Percentiles rank a stretch among this genome's conserved stretches.
Conservation (phyloP, 2,888 invertebrate genomes). For the Stramonita haemastoma region DNA sequence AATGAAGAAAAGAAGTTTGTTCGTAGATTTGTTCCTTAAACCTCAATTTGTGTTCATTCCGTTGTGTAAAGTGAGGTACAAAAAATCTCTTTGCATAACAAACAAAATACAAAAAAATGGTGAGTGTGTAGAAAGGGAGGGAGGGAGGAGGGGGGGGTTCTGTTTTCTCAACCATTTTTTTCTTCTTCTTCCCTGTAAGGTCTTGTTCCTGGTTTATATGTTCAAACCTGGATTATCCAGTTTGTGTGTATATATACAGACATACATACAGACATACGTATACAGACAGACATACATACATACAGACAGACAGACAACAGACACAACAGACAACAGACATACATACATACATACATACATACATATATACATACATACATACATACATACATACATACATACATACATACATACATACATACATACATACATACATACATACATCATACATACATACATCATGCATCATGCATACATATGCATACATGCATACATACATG, state of each 20-base stretch:
- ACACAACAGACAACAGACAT: background rate
- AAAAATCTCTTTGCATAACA: background rate
- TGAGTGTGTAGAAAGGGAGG: background rate
- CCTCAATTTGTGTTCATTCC: background rate
- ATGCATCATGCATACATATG: too few species aligned
- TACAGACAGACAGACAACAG: too few species aligned
- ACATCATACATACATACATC: too few species aligned
- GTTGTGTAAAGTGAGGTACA: background rate
- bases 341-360: background rate
- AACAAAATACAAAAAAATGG: background rate
- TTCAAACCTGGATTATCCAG: background rate
- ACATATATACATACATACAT: background rate
- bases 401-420: background rate
- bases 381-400: background rate
- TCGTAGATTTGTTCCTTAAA: background rate
- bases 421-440: background rate
- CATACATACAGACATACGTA: too few species aligned
- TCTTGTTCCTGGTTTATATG: background rate
- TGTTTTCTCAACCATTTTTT: background rate
- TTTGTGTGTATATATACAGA: background rate
- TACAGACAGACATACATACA: too few species aligned
- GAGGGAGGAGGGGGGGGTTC: background rate
- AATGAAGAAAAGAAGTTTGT: background rate
- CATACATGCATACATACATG: background rate
- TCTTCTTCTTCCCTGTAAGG: background rate